Base-by-base conservation (phyloP, 2,113 vertebrate genomes). In the Nasalis larvatus region DNA sequence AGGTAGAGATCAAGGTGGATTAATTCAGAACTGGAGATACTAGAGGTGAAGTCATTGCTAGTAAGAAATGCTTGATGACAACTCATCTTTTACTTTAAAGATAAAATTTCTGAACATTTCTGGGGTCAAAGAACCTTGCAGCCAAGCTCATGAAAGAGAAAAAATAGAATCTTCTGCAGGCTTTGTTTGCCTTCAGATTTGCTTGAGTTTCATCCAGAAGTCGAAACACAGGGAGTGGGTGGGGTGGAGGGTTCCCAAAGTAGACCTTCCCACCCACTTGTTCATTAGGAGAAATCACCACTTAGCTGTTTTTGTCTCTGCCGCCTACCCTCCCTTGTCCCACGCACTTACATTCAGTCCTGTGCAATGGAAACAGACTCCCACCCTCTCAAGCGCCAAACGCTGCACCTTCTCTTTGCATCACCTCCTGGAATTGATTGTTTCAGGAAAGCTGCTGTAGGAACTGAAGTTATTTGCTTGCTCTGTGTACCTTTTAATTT, bases 231-330 rank as follows among this genome's bases (percentile, higher is more conserved):
- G 95, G 42, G 80, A 91, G 98, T 96, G 88, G 96, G 97, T 73
- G 91, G 89, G 85, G 86, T 97, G 94, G 94, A 97, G 96, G 84
- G 85, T 97, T 98, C 98, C 95, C 92, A 97, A 98, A 98, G 97
- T 97, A 98, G 98, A 97, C 96, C 92, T 96, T 47, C 76, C 91
- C 74, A 1, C 97, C 97, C 96, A 95, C 98, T 85, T 76, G 82
- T 96, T 97, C 97, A 98, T 98, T 98, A 97, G 97, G 80, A 97
- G 96, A 98, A 97, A 96, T 95, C 97, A 96, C 97, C 97, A 96
- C 97, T 95, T 80, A 86, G 97, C 98, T 52, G 82, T 86, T 98
- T 96, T 91, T 97, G 92, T 97, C 96, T 93, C 92, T 86, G 42
- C 96, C 88, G 32, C 98, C 98, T 88, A 96, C 97, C 4, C 30